Conservation (phyloP, 2,797 vertebrate genomes). For the Onychomys torridus region DNA sequence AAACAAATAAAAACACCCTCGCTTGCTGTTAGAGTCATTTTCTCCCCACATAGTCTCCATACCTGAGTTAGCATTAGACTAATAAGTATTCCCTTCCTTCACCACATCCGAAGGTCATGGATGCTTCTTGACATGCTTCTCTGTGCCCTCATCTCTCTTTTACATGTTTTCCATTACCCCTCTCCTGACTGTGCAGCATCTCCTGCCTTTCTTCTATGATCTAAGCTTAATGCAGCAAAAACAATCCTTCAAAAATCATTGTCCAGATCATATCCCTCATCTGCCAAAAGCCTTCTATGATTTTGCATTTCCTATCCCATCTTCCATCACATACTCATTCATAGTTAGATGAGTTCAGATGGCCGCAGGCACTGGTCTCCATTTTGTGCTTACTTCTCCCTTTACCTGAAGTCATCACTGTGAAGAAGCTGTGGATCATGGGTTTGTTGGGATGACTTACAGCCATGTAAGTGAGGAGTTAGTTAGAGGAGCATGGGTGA, state of each 20-base stretch:
- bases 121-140: fast-evolving
- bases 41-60: background rate
- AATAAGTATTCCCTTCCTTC: background rate
- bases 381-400: background rate
- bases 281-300: background rate
- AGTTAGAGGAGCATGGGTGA: background rate
- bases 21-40: fast-evolving
- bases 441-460: background rate
- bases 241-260: background rate
- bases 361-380: background rate
- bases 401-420: background rate
- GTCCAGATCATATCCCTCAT: too few species aligned
- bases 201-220: background rate
- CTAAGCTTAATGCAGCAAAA: background rate
- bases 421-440: background rate
- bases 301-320: background rate
- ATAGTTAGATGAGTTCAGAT: too few species aligned
- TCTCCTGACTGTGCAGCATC: background rate
- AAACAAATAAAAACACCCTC: background rate
- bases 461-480: background rate
- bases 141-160: background rate
- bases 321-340: background rate
- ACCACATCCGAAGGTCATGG: background rate
- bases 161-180: too few species aligned
- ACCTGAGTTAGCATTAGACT: background rate